Evolutionary conservation across 2,797 vertebrate species (phyloP).

Genomic region (Sphenopsis melanotis): DNA sequence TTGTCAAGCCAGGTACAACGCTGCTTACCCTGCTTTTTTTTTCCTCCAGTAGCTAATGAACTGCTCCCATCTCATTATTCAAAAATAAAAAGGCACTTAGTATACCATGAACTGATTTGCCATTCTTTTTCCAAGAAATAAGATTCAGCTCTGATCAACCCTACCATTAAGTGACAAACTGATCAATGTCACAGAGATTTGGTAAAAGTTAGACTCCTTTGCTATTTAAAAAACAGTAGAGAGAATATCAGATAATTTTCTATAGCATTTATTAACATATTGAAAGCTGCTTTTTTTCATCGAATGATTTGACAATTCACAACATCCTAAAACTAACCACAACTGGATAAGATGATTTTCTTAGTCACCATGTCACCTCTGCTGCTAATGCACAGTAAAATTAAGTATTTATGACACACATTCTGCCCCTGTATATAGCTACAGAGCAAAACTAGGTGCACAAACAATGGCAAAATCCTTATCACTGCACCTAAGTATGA

Average conservation of each 20-base stretch:
- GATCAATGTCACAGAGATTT: slow-evolving; percentile 69
- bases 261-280: background rate
- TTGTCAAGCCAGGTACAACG: slow-evolving; percentile 94
- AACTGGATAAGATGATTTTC: slow-evolving; percentile 1
- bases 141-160: slow-evolving; percentile 76
- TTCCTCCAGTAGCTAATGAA: slow-evolving; percentile 89
- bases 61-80: slow-evolving; percentile 93
- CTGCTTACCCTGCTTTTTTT: slow-evolving; percentile 86
- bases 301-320: slow-evolving; percentile 5
- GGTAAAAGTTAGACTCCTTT: slow-evolving; percentile 65
- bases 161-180: slow-evolving; percentile 77
- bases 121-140: slow-evolving; percentile 74
- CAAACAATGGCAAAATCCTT: background rate
- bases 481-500: background rate
- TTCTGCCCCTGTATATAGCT: background rate
- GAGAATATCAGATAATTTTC: slow-evolving; percentile 42
- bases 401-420: background rate
- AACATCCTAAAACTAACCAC: slow-evolving; percentile 9
- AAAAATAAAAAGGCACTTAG: slow-evolving; percentile 86
- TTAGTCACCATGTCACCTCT: background rate
- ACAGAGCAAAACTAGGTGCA: background rate
- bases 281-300: slow-evolving; percentile 25
- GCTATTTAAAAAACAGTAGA: slow-evolving; percentile 33
- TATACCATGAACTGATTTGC: slow-evolving; percentile 78
- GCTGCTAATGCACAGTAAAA: background rate